These are phyloP conservation scores for Lepidochrysops patricia DNA, from an alignment of 2,888 invertebrate genomes.

Conservation along the genomic window DNA sequence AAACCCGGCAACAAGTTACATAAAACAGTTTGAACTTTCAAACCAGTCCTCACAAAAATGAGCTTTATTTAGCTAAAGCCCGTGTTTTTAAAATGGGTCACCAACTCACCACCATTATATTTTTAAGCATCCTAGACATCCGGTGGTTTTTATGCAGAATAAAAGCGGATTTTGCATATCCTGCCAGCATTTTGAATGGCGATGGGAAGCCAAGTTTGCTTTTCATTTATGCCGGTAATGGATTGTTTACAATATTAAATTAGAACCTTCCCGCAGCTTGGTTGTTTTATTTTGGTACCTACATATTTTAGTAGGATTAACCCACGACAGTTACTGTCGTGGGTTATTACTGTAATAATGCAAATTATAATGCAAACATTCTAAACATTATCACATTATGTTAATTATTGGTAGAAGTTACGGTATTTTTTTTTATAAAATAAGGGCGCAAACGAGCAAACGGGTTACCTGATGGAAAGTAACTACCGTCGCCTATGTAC, in stretches of 20 bases:
- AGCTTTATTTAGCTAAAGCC: neutral
- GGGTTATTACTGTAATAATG: too few relatives aligned
- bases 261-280: neutral
- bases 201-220: neutral
- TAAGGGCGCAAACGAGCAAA: too few relatives aligned
- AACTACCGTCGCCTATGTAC: too few relatives aligned
- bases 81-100: neutral
- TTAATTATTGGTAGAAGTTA: too few relatives aligned
- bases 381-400: too few relatives aligned
- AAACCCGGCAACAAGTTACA: neutral
- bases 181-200: neutral
- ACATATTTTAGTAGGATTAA: too few relatives aligned
- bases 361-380: too few relatives aligned
- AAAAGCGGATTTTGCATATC: conserved; percentile 2
- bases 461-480: too few relatives aligned
- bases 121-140: conserved; percentile 23
- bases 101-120: neutral
- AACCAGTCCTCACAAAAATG: neutral
- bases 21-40: neutral
- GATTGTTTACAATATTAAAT: neutral
- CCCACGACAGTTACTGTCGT: too few relatives aligned
- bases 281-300: neutral
- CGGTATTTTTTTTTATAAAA: too few relatives aligned
- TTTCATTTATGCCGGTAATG: neutral
- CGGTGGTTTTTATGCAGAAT: conserved; percentile 18